A percentile compares a stretch with the other conserved stretches of the same genome.
Conservation (phyloP, 2,888 invertebrate species). For the Drepanosiphum platanoidis region DNA sequence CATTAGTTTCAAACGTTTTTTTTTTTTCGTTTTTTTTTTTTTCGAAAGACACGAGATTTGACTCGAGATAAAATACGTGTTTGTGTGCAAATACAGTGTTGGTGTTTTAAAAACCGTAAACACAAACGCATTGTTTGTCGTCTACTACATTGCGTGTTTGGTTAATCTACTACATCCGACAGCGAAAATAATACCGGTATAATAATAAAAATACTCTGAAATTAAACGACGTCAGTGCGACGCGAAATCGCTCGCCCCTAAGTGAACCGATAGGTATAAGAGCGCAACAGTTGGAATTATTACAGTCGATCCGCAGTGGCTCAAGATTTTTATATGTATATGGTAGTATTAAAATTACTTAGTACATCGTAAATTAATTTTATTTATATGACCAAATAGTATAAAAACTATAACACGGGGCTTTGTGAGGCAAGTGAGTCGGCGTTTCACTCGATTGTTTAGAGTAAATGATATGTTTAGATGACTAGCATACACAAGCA, state of each 20-base stretch:
- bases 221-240: background rate
- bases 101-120: constrained; percentile 8
- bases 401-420: too few species aligned
- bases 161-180: background rate
- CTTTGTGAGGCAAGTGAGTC: too few species aligned
- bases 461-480: too few species aligned
- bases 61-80: constrained; percentile 31
- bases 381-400: too few species aligned
- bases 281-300: background rate
- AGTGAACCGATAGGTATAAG: too few species aligned
- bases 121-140: constrained; percentile 41
- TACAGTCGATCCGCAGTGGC: background rate
- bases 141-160: background rate
- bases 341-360: background rate
- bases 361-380: too few species aligned
- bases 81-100: constrained; percentile 5
- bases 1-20: too few species aligned
- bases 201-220: background rate
- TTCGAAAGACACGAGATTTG: background rate
- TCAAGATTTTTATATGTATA: background rate
- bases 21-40: too few species aligned
- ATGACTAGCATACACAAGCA: too few species aligned
- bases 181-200: background rate
- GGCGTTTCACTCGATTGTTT: too few species aligned
- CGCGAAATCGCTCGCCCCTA: background rate